These are phyloP conservation scores for Liolophura sinensis DNA, from an alignment of 1,140 invertebrate species.

Conservation along the genomic window DNA sequence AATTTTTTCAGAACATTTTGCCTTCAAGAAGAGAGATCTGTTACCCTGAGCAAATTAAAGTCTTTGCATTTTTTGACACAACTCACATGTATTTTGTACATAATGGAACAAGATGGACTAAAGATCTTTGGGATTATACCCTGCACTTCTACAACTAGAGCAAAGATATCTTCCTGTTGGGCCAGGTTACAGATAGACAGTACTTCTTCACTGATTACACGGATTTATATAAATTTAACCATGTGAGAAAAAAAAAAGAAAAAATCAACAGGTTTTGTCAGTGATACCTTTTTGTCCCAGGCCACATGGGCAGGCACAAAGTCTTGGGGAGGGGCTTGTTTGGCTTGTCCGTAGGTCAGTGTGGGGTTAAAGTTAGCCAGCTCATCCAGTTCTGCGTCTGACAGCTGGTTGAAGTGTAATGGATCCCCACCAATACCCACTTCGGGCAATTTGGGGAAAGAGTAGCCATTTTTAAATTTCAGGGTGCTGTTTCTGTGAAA, in stretches of 20 bases:
- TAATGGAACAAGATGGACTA: too few species aligned
- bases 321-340: conserved; percentile 64
- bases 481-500: conserved; percentile 70
- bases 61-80: too few species aligned
- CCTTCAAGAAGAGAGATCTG: too few species aligned
- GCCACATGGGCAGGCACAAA: conserved; percentile 76
- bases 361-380: conserved; percentile 72
- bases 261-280: not conserved
- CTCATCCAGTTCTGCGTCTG: conserved; percentile 60
- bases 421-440: conserved; percentile 67
- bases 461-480: conserved; percentile 71
- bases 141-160: too few species aligned
- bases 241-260: not conserved
- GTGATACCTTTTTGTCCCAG: conserved; percentile 72
- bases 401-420: conserved; percentile 58
- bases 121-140: too few species aligned
- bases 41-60: too few species aligned
- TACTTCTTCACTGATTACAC: too few species aligned
- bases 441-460: conserved; percentile 62
- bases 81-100: too few species aligned
- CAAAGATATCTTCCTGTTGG: too few species aligned
- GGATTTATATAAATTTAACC: too few species aligned
- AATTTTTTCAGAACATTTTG: not conserved
- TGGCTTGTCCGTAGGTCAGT: conserved; percentile 74
- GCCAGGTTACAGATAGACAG: too few species aligned